Evolutionary conservation across 2,797 vertebrate species (phyloP).

Genomic region (Diplodus sargus): DNA sequence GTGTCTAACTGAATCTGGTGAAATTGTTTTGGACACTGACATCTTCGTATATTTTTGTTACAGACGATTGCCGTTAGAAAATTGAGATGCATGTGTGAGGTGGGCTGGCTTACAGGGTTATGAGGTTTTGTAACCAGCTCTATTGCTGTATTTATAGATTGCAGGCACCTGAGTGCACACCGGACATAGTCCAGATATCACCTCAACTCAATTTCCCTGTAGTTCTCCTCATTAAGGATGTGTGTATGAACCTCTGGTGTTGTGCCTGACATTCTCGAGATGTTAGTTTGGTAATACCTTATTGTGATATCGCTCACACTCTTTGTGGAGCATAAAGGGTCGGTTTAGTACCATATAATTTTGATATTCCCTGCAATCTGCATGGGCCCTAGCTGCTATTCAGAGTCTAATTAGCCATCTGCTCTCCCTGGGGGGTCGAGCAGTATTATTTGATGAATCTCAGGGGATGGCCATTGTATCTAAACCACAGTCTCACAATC

Average conservation of each 20-base stretch:
- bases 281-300: slow-evolving; percentile 10
- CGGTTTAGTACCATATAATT: slow-evolving; percentile 29
- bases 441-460: slow-evolving; percentile 43
- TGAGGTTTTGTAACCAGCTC: slow-evolving; percentile 39
- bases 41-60: background rate
- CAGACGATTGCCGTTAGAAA: slow-evolving; percentile 12
- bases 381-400: slow-evolving; percentile 25
- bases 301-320: slow-evolving; percentile 13
- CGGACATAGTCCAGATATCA: slow-evolving; percentile 58
- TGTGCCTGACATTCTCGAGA: slow-evolving; percentile 22
- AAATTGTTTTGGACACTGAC: slow-evolving; percentile 15
- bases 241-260: slow-evolving; percentile 7
- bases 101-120: slow-evolving; percentile 29
- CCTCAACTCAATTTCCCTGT: slow-evolving; percentile 49
- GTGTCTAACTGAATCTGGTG: slow-evolving; percentile 15
- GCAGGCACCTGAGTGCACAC: slow-evolving; percentile 11
- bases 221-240: slow-evolving; percentile 47
- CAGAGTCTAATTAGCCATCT: slow-evolving; percentile 41
- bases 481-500: slow-evolving; percentile 52
- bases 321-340: slow-evolving; percentile 16
- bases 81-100: slow-evolving; percentile 18
- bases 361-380: slow-evolving; percentile 43
- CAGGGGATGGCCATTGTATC: slow-evolving; percentile 41
- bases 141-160: slow-evolving; percentile 23
- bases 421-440: slow-evolving; percentile 15